Evolutionary conservation across 2,888 invertebrate species (phyloP), one percentile per base, ranked within the genome.

Genomic region (Cataglyphis livida): DNA sequence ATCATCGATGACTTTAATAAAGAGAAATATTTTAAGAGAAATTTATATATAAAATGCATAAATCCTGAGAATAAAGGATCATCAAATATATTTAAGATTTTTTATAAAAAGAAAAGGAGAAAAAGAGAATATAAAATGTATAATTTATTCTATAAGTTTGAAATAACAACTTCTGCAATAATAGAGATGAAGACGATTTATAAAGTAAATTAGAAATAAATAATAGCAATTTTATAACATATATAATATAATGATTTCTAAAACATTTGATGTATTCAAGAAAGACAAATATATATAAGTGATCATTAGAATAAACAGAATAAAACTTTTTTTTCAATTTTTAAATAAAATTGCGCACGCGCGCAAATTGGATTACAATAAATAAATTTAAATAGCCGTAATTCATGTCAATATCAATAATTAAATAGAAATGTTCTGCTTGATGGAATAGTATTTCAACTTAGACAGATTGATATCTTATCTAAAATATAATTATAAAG

Each of bases 401-500:
- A 54, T 1, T 1, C 57, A 15, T 61, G 28, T 32, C 41, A 12
- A 25, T 1, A n/a, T n/a, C 28, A 28, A 61, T 32, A 61, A 32
- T 44, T 32, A 44, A 74, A 44, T 10, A 32, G 35, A 64, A 15
- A 12, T 4, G 35, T 1, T 12, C 2, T 10, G n/a, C 25, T 35
- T 59, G 54, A 65, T 38, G 15, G 7, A 65, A 18, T 25, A 62
- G 10, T 35, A 75, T 25, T 38, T 35, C 9, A 25, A 38, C 28
- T 9, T 25, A 6, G n/a, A 12, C 32, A 21, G 10, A 9, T 41
- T 41, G 10, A 35, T 35, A 6, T 68, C 61, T 32, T 61, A 73
- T 44, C 84, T 87, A 57, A 21, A 87, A 90, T 65, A 74, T n/a
- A 25, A 25, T 25, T 25, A 25, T 25, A 25, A 25, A 25, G 25